Evolutionary conservation across 2,797 vertebrate genomes (phyloP).

Genomic region (Centroberyx gerrardi): DNA sequence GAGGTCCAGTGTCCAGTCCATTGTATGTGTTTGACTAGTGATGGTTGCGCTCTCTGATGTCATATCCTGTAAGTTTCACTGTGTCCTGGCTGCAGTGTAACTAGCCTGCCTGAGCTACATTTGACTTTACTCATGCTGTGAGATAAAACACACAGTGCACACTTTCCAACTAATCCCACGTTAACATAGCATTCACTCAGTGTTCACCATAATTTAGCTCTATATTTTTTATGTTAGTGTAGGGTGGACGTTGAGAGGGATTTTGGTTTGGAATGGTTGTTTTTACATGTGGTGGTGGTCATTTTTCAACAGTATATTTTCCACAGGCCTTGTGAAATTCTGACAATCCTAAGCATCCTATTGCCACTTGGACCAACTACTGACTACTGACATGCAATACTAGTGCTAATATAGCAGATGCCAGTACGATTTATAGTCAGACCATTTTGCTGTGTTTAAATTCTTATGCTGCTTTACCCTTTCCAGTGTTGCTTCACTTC

Average conservation of each 20-base stretch:
- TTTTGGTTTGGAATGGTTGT: conserved; percentile 16
- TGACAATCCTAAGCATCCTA: conserved; percentile 55
- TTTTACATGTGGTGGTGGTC: conserved; percentile 40
- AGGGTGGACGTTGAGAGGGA: conserved; percentile 9
- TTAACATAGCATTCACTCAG: background rate
- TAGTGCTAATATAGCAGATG: background rate
- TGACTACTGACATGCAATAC: conserved; percentile 2
- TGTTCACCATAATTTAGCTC: background rate
- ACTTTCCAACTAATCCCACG: conserved; percentile 2
- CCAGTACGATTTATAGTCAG: background rate
- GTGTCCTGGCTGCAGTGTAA: conserved; percentile 31
- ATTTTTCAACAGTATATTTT: conserved; percentile 36
- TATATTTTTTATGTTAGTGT: conserved; percentile 13
- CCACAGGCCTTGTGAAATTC: conserved; percentile 67
- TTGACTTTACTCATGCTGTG: background rate
- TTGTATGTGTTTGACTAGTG: conserved; percentile 39
- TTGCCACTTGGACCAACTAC: background rate
- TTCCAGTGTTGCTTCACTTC: background rate
- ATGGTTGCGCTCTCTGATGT: conserved; percentile 28
- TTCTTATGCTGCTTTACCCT: background rate
- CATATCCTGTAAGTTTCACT: conserved; percentile 39
- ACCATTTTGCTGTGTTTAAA: background rate
- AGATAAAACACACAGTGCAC: conserved; percentile 11
- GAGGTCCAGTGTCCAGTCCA: conserved; percentile 33
- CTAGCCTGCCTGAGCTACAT: conserved; percentile 23